Percentiles rank a stretch among this genome's conserved stretches.
phyloP scores from a whole-genome alignment of 2,888 invertebrate genomes.

The Polyommatus icarus region DNA sequence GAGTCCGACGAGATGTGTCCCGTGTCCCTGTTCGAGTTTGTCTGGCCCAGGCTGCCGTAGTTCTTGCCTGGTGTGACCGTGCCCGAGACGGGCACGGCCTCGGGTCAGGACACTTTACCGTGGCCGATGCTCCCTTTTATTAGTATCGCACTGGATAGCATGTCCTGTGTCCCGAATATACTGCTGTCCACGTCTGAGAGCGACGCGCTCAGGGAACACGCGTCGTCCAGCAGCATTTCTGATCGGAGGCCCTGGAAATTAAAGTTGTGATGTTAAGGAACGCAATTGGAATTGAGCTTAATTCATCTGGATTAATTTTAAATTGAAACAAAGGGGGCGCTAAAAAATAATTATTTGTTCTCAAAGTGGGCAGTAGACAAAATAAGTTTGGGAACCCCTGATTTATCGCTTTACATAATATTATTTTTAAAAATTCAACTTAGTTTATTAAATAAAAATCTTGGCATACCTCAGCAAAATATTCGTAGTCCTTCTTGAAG shows the following conservation, averaged over 20 bases:
- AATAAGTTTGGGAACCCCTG: too few relatives aligned
- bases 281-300: not conserved
- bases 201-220: slow-evolving; percentile 61
- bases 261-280: not conserved
- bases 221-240: slow-evolving; percentile 67
- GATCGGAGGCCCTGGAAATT: slow-evolving; percentile 63
- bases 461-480: slow-evolving; percentile 64
- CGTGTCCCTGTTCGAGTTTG: slow-evolving; percentile 31
- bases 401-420: not conserved
- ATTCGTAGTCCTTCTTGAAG: slow-evolving; percentile 71
- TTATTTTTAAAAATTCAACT: not conserved
- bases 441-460: not conserved
- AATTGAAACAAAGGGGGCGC: too few relatives aligned
- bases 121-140: slow-evolving; percentile 63
- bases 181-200: slow-evolving; percentile 64
- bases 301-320: too few relatives aligned
- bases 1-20: slow-evolving; percentile 36
- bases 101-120: slow-evolving; percentile 69
- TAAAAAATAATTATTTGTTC: too few relatives aligned
- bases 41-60: slow-evolving; percentile 63
- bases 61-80: slow-evolving; percentile 53
- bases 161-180: slow-evolving; percentile 61
- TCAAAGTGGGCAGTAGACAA: too few relatives aligned
- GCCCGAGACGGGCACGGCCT: slow-evolving; percentile 72
- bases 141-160: slow-evolving; percentile 56